Conservation (phyloP, 2,113 vertebrate species). For the Eulemur rufifrons region DNA sequence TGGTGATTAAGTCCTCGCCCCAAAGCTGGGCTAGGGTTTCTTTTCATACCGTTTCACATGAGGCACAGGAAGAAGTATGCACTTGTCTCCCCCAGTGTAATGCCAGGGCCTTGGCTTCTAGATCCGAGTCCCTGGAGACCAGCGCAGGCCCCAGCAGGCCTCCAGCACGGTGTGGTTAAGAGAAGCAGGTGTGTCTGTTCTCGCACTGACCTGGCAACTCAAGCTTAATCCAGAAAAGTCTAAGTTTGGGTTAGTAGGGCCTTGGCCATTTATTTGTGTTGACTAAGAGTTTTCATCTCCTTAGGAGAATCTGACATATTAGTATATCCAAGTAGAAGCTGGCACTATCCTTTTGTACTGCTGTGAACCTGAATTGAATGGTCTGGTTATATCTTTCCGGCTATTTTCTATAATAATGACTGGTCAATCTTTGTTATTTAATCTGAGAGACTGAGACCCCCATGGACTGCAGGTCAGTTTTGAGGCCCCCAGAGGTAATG, state of each 20-base stretch:
- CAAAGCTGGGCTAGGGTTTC: neutral
- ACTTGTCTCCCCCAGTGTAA: neutral
- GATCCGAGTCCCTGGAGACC: neutral
- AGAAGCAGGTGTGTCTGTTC: neutral
- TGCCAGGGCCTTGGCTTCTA: fast-evolving
- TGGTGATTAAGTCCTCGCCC: neutral
- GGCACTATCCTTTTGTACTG: neutral
- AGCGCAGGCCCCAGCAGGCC: neutral
- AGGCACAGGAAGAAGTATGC: neutral
- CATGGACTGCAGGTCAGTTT: neutral
- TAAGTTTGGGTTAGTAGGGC: neutral
- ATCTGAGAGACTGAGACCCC: neutral
- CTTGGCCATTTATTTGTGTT: neutral
- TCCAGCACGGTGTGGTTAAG: neutral
- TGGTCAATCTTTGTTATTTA: neutral
- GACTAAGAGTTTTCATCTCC: neutral
- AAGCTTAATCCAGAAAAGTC: neutral
- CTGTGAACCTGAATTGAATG: neutral
- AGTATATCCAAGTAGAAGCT: neutral
- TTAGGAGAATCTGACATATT: neutral
- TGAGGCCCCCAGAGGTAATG: neutral
- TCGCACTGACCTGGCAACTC: neutral
- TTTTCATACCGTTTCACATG: neutral
- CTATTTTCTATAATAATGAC: neutral
- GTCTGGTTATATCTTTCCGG: neutral